Evolutionary conservation across 2,113 vertebrate species (phyloP).

Genomic region (Menura novaehollandiae): DNA sequence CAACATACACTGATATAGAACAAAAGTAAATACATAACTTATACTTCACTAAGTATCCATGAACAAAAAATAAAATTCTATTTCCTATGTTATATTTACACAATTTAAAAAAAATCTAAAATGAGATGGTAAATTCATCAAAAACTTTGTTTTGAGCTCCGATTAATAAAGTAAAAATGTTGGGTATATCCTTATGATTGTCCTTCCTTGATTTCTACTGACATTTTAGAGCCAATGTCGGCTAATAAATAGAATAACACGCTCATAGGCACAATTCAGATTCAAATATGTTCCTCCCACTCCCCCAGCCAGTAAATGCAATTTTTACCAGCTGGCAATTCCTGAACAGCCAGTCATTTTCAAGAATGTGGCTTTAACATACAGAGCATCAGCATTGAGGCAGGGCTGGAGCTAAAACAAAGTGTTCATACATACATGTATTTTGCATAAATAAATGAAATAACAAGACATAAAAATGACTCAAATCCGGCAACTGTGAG

Average conservation of each 20-base stretch:
- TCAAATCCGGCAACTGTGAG: slow-evolving; percentile 93
- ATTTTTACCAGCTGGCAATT: slow-evolving; percentile 76
- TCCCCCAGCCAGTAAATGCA: slow-evolving; percentile 76
- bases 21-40: slow-evolving; percentile 93
- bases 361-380: slow-evolving; percentile 75
- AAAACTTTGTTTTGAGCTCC: slow-evolving; percentile 88
- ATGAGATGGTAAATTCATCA: slow-evolving; percentile 87
- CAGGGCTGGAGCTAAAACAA: slow-evolving; percentile 92
- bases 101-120: slow-evolving; percentile 85
- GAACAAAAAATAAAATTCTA: slow-evolving; percentile 97
- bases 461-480: slow-evolving; percentile 90
- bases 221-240: slow-evolving; percentile 90
- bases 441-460: slow-evolving; percentile 99
- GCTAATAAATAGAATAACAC: slow-evolving; percentile 97
- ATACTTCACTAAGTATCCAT: slow-evolving; percentile 89
- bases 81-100: slow-evolving; percentile 99
- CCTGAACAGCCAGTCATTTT: slow-evolving; percentile 78
- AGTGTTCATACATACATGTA: slow-evolving; percentile 92
- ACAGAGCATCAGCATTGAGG: slow-evolving; percentile 76
- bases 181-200: slow-evolving; percentile 82
- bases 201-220: slow-evolving; percentile 83
- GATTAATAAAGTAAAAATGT: slow-evolving; percentile 71
- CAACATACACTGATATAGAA: slow-evolving; percentile 80
- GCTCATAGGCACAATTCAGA: slow-evolving; percentile 82
- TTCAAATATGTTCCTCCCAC: slow-evolving; percentile 82